These are phyloP conservation scores for Aproaerema taeniolella DNA, from an alignment of 2,888 invertebrate genomes.

Conservation along the genomic window DNA sequence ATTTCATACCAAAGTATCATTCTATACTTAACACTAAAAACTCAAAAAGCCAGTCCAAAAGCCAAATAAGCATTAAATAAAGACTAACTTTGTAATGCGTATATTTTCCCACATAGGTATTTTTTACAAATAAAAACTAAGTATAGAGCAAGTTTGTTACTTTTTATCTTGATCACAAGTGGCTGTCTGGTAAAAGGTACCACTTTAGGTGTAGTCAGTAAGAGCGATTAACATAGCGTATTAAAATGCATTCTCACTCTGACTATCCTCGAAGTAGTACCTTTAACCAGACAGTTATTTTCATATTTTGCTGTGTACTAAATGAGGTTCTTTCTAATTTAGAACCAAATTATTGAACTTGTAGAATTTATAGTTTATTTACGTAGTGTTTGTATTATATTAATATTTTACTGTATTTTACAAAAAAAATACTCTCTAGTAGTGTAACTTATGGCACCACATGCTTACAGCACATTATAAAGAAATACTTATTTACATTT, in stretches of 20 bases:
- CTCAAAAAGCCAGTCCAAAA: conserved; percentile 68
- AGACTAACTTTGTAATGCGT: conserved; percentile 73
- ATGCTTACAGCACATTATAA: conserved; percentile 64
- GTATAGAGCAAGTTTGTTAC: conserved; percentile 26
- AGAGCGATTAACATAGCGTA: too few species aligned
- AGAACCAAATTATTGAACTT: conserved; percentile 24
- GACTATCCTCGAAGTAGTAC: too few species aligned
- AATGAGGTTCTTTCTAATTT: too few species aligned
- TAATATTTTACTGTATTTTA: conserved; percentile 23
- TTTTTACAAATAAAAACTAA: conserved; percentile 63
- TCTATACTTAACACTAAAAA: conserved; percentile 48
- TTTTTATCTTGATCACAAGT: too few species aligned
- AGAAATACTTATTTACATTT: conserved; percentile 41
- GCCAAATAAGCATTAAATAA: conserved; percentile 63
- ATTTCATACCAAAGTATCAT: conserved; percentile 42
- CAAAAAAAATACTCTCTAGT: conserved; percentile 52
- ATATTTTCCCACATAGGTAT: conserved; percentile 76
- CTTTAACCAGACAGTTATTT: too few species aligned
- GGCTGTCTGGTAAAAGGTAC: too few species aligned
- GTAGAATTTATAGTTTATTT: conserved; percentile 5
- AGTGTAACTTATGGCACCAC: conserved; percentile 72
- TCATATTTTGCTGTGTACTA: too few species aligned
- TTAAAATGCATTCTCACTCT: too few species aligned
- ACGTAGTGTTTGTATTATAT: conserved; percentile 7
- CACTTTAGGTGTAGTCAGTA: too few species aligned